Percentiles rank a stretch among this genome's conserved stretches.
Evolutionary conservation across 2,888 invertebrate genomes (phyloP).

Genomic region (Cheilosia grossa): DNA sequence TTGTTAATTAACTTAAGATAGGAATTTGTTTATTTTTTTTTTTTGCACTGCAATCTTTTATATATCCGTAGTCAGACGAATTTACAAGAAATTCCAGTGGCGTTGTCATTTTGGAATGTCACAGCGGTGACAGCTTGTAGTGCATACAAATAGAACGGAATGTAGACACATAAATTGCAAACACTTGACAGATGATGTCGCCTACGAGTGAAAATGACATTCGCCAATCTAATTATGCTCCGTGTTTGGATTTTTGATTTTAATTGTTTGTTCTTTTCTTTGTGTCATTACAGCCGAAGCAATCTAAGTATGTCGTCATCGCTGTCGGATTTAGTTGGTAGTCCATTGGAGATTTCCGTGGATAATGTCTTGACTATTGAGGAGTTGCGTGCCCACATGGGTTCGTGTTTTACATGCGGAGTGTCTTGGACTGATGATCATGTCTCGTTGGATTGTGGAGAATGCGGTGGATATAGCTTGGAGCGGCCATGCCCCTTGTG

Average conservation of each 20-base stretch:
- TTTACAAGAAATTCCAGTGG: conserved; percentile 47
- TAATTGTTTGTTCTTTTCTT: conserved; percentile 15
- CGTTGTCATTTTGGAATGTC: conserved; percentile 37
- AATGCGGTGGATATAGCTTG: conserved; percentile 91
- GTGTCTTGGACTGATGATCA: conserved; percentile 92
- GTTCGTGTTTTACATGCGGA: conserved; percentile 91
- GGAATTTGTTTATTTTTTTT: conserved; percentile 29
- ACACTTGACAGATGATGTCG: conserved; percentile 30
- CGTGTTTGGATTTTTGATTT: conserved; percentile 10
- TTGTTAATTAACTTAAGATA: conserved; percentile 40
- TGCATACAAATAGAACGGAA: conserved; percentile 41
- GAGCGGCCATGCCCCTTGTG: conserved; percentile 90
- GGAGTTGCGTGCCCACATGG: conserved; percentile 88
- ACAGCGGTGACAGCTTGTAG: conserved; percentile 4
- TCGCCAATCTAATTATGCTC: conserved; percentile 33
- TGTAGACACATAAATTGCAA: conserved; percentile 38
- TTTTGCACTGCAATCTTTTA: conserved; percentile 1
- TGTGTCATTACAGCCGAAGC: conserved; percentile 79
- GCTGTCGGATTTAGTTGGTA: conserved; percentile 82
- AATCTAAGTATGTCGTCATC: conserved; percentile 83
- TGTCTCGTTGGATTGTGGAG: conserved; percentile 90
- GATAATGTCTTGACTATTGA: conserved; percentile 87
- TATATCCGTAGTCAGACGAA: conserved; percentile 47
- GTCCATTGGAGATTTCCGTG: conserved; percentile 81
- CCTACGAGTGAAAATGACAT: conserved; percentile 31